Evolutionary conservation across 2,797 vertebrate genomes (phyloP).

Genomic region (Petrocephalus schoutedeni): DNA sequence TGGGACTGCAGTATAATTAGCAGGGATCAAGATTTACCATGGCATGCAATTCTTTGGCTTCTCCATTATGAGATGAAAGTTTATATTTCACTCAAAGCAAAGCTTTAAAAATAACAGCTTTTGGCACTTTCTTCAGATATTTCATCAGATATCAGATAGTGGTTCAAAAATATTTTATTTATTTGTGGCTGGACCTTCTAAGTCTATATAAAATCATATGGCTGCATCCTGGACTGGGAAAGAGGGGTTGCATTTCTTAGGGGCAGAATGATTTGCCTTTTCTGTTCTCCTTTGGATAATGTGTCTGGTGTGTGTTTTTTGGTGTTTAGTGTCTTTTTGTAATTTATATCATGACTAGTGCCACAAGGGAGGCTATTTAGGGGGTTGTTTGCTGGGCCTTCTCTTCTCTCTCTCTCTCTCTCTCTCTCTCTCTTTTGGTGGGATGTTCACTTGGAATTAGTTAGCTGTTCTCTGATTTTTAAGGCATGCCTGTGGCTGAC

Average conservation of each 20-base stretch:
- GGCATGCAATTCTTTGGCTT: not conserved
- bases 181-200: not conserved
- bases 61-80: not conserved
- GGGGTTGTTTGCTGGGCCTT: not conserved
- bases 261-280: not conserved
- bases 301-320: not conserved
- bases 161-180: too few species aligned
- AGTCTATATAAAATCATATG: not conserved
- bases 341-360: not conserved
- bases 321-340: not conserved
- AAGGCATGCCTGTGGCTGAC: too few species aligned
- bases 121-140: not conserved
- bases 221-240: not conserved
- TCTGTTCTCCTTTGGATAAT: not conserved
- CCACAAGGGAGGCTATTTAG: not conserved
- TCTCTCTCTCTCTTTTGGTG: too few species aligned
- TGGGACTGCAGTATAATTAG: not conserved
- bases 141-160: not conserved
- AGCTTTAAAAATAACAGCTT: not conserved
- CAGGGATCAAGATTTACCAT: not conserved
- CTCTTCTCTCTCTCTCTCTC: not conserved
- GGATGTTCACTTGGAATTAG: too few species aligned
- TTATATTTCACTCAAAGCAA: not conserved
- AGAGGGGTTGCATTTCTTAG: not conserved
- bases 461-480: too few species aligned